Evolutionary conservation across 2,888 invertebrate species (phyloP), one percentile per base, ranked within the genome.

Genomic region (Acanthoscelides obtectus): DNA sequence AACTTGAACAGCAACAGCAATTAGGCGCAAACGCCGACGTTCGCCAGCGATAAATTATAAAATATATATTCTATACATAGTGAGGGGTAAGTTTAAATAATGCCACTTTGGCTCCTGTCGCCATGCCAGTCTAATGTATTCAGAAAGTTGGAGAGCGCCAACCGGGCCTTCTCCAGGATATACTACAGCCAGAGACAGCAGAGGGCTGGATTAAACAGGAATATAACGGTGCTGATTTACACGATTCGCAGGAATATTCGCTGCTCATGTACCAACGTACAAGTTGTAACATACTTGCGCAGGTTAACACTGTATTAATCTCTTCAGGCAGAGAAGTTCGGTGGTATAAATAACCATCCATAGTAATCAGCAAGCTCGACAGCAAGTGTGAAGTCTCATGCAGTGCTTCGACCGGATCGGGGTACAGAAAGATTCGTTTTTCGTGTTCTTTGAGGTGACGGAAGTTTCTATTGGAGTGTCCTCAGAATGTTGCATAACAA

Each of bases 1-100:
- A 45, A 45, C 45, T 45, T 45, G 45, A 45, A 45, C 45, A 45
- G 45, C 45, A 45, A 45, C 45, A 45, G 83, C 82, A 83, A 83
- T 83, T 83, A 83, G 83, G 81, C 82, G 80, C 83, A 82, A 82
- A 81, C 82, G 74, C 45, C 45, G 45, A 45, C 71, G 83, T 81
- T 83, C 80, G 80, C 80, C 81, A 81, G 82, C 82, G 80, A 83
- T 83, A 83, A 83, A 83, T 83, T 83, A 83, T 79, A 80, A 80
- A 81, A 83, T 83, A 83, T 83, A 81, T 81, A 81, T 82, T 80
- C 45, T 45, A 45, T 45, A 45, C 45, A 45, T 45, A 45, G 45
- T 45, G 45, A 45, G 45, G 77, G 80, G 81, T 80, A 82, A 82
- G 78, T 82, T 83, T 82, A 82, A 83, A 82, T 83, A 83, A 83